Base-by-base conservation (phyloP, 2,888 invertebrate species). In the Lepidochrysops patricia region DNA sequence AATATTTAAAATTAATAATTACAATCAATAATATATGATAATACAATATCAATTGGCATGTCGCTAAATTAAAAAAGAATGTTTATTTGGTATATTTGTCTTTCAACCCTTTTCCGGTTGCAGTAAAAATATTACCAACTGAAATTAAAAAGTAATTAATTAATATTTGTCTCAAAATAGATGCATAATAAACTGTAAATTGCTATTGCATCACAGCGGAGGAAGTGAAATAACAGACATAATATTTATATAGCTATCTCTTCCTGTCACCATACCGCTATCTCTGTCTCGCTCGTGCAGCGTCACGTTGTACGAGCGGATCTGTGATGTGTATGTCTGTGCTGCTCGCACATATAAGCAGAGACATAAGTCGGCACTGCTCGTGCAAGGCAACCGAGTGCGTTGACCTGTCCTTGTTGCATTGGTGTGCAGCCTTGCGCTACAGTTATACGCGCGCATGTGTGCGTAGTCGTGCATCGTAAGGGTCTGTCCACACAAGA, bases 341-440 rank as follows among this genome's bases (percentile, higher is more conserved):
- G 73, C 74, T 74, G 66, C 68, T 88, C 72, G 66, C 72, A 63
- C 80, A 57, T 70, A 63, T 43, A 60, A 58, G 64, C 60, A 64
- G 61, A 64, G 61, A 69, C 73, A 72, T 87, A 77, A 72, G 58
- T 71, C 73, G 64, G 69, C 75, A 74, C 73, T 79, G 72, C 73
- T 84, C 80, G 76, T 77, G 82, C 88, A 89, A 89, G 89, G 89
- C 87, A 87, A 88, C 82, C 67, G 81, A 86, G 89, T 84, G 82
- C 88, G 81, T 86, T 88, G 89, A 89, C 88, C 89, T 89, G 89
- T 89, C 89, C 89, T 89, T 89, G 89, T 80, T 89, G 72, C 62
- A 72, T 63, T 70, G 79, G 89, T 89, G 89, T 88, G 88, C 83
- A 88, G 86, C 88, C 88, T 89, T 89, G 87, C 86, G 84, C 80